Percentiles rank a stretch among this genome's conserved stretches.
These are phyloP conservation scores for Nomada hirtipes DNA, from an alignment of 2,888 invertebrate genomes.

Conservation along the genomic window DNA sequence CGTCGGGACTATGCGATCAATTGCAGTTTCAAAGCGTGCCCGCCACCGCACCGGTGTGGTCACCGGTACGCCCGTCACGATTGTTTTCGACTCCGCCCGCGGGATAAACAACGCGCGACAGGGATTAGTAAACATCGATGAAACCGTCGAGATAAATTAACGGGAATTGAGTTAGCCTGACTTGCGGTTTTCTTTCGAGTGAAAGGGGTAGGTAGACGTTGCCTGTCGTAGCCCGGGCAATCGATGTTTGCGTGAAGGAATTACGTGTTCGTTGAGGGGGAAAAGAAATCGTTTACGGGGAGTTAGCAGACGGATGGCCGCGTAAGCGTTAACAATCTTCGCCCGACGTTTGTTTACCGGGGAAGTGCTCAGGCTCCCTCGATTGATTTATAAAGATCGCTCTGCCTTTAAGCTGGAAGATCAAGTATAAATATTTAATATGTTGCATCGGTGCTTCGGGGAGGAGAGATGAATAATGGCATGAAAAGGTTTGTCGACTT, in stretches of 20 bases:
- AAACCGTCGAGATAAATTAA: conserved; percentile 17
- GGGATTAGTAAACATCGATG: conserved; percentile 32
- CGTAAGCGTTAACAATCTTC: conserved; percentile 18
- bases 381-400: conserved; percentile 27
- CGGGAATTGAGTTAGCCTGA: conserved; percentile 23
- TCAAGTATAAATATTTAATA: background rate
- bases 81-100: conserved; percentile 28
- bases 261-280: conserved; percentile 24
- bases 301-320: conserved; percentile 3
- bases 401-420: background rate
- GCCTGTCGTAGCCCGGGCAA: background rate
- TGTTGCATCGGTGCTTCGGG: background rate
- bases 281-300: background rate
- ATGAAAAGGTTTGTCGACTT: too few relatives aligned
- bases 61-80: background rate
- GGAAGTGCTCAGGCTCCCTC: conserved; percentile 12
- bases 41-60: background rate
- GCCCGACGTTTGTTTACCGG: conserved; percentile 15
- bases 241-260: conserved; percentile 11
- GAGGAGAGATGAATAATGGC: too few relatives aligned
- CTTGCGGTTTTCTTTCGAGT: conserved; percentile 11
- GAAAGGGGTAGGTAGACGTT: background rate
- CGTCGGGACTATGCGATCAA: conserved; percentile 39
- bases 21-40: conserved; percentile 44
- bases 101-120: conserved; percentile 20